A percentile compares a stretch with the other conserved stretches of the same genome.
Evolutionary conservation across 1,140 invertebrate genomes (phyloP).

Genomic region (Venustaconcha ellipsiformis): DNA sequence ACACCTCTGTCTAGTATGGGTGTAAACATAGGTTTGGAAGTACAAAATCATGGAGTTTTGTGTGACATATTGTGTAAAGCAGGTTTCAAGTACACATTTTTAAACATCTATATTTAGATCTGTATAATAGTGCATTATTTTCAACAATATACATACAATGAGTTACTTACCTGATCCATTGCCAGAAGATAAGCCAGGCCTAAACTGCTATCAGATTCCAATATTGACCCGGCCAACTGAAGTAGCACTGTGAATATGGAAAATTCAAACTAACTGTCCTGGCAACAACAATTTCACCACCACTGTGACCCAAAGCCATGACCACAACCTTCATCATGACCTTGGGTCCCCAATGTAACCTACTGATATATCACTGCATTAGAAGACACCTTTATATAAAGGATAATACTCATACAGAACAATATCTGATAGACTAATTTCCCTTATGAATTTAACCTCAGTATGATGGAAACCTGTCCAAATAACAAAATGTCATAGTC

Average conservation of each 20-base stretch:
- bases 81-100: not conserved
- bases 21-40: no score
- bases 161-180: constrained; percentile 50
- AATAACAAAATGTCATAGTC: no score
- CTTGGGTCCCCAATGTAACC: no score
- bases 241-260: constrained; percentile 60
- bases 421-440: no score
- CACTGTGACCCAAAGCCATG: not conserved
- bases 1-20: no score
- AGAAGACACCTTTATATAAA: no score
- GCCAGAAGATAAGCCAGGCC: constrained; percentile 65
- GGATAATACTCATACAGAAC: no score
- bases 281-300: not conserved
- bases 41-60: no score
- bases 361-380: not conserved
- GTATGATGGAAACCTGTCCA: no score
- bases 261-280: not conserved
- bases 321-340: not conserved
- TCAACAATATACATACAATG: not conserved
- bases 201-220: constrained; percentile 60
- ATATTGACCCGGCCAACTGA: constrained; percentile 52
- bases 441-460: no score
- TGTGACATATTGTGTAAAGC: no score
- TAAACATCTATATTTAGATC: not conserved
- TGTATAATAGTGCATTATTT: not conserved